phyloP scores from a whole-genome alignment of 2,888 invertebrate genomes.

The Adineta ricciae region DNA sequence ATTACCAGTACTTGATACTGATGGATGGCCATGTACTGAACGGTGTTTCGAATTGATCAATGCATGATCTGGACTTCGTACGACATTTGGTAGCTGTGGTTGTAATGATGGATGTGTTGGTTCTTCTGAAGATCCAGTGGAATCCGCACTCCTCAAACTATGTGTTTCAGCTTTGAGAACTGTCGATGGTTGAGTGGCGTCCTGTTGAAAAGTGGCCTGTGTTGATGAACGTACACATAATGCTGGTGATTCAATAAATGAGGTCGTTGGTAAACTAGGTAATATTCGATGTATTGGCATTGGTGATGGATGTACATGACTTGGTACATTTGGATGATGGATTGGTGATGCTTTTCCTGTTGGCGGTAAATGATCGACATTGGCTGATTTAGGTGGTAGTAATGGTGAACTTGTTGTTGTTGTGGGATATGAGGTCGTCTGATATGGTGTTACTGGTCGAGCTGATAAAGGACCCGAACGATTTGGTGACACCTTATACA shows the following conservation, averaged over 20 bases:
- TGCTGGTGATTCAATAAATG: not conserved
- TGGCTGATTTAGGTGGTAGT: not conserved
- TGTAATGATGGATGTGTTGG: not conserved
- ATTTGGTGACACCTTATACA: not conserved
- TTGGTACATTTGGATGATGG: not conserved
- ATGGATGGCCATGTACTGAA: not conserved
- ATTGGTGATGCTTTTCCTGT: not conserved
- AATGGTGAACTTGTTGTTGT: not conserved
- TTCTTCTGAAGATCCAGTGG: not conserved
- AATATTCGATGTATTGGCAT: not conserved
- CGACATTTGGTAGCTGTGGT: not conserved
- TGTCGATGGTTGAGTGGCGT: not conserved
- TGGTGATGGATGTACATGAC: not conserved
- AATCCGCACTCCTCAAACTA: not conserved
- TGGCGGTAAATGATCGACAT: not conserved
- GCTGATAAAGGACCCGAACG: not conserved
- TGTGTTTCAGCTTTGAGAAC: not conserved
- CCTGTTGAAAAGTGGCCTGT: not conserved
- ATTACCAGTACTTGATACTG: not conserved
- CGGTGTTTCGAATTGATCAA: not conserved
- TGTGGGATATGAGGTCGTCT: no score
- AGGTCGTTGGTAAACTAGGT: no score
- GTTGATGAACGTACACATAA: not conserved
- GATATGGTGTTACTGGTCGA: not conserved
- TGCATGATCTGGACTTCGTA: not conserved